Evolutionary conservation across 2,797 vertebrate genomes (phyloP), one percentile per base, ranked within the genome.

Genomic region (Danio tinwini): DNA sequence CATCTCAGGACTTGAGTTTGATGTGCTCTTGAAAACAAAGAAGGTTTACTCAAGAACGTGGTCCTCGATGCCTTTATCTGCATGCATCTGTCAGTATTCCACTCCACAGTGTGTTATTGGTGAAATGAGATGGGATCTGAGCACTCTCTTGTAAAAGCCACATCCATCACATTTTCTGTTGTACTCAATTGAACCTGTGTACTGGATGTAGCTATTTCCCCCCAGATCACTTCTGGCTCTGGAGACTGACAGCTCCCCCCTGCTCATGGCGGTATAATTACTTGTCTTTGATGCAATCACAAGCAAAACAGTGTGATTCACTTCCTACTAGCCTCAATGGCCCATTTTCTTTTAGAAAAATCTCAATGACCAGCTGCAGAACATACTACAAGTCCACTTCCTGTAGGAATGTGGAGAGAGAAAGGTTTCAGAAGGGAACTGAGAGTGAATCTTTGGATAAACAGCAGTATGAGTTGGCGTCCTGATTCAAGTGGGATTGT

Each of bases 1-100:
- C 21, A 61, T n/a, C 70, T 39, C 29, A 81, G 58, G 62, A 74
- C 37, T 77, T 39, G 55, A 84, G 68, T 55, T 74, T 59, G 63
- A 62, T n/a, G 11, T 39, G 21, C 44, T 73, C 42, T 68, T 58
- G 19, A 47, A 55, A 55, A 76, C 49, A 65, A 52, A 70, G 12
- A 12, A 17, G 29, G 53, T 29, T 45, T 49, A 42, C 44, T 17
- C n/a, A 42, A 75, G 52, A 47, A 58, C 17, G 42, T 40, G 37
- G 44, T 74, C 50, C 42, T 56, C 40, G 63, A 76, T 55, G 37
- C 52, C 62, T 1, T 56, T 10, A 56, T 55, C 44, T 21, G 29
- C 42, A 19, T 37, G 42, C 39, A 61, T 77, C 52, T 19, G 53
- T 68, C 63, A 59, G 12, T 68, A 58, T 49, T 47, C 58, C 21